phyloP scores from a whole-genome alignment of 2,888 invertebrate species.

The Hesperia comma region DNA sequence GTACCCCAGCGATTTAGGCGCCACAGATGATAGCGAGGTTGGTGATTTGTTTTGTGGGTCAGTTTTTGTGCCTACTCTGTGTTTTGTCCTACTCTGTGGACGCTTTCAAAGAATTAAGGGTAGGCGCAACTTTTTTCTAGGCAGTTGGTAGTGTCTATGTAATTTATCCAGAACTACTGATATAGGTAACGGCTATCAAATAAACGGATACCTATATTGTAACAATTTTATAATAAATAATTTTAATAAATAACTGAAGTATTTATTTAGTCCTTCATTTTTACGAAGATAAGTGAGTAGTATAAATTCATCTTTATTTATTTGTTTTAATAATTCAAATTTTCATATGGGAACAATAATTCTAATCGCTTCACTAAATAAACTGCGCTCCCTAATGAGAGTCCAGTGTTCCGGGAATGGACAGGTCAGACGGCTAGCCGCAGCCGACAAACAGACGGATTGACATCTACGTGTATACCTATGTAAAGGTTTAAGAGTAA shows the following conservation, averaged over 20 bases:
- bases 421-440: conserved; percentile 17
- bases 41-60: conserved; percentile 8
- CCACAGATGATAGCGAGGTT: conserved; percentile 42
- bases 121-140: too few species aligned
- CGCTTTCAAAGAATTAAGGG: background rate
- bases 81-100: background rate
- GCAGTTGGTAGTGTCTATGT: too few species aligned
- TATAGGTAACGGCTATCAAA: too few species aligned
- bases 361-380: conserved; percentile 36
- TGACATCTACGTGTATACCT: conserved; percentile 45
- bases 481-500: background rate
- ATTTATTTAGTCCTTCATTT: too few species aligned
- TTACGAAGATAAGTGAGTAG: too few species aligned
- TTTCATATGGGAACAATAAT: too few species aligned
- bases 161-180: too few species aligned
- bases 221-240: too few species aligned
- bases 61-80: background rate
- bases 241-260: too few species aligned
- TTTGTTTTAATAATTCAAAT: too few species aligned
- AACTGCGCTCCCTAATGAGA: conserved; percentile 26
- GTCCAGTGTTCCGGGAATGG: conserved; percentile 32
- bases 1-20: conserved; percentile 67
- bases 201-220: too few species aligned
- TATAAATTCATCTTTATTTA: too few species aligned
- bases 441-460: conserved; percentile 50